A percentile compares a stretch with the other conserved stretches of the same genome.
Conservation (phyloP, 2,888 invertebrate genomes). For the Drosophila conformis region DNA sequence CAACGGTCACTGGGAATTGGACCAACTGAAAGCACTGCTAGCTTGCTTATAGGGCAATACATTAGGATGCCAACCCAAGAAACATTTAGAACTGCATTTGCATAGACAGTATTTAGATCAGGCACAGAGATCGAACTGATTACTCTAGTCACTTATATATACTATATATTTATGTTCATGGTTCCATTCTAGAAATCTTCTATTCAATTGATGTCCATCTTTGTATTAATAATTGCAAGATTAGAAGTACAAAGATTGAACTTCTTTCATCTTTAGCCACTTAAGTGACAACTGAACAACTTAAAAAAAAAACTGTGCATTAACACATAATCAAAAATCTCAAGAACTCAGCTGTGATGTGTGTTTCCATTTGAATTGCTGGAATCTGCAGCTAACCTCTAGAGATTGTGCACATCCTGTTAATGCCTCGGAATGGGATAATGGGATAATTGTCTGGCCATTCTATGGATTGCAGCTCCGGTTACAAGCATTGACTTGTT, state of each 20-base stretch:
- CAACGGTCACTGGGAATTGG: slow-evolving; percentile 14
- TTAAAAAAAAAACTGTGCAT: not conserved
- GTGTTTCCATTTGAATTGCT: not conserved
- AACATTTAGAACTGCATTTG: not conserved
- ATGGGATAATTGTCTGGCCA: slow-evolving; percentile 50
- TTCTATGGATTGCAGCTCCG: slow-evolving; percentile 58
- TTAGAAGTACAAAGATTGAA: not conserved
- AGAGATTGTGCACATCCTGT: slow-evolving; percentile 46
- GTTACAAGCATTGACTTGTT: slow-evolving; percentile 59
- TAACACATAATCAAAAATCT: not conserved
- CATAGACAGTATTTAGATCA: not conserved
- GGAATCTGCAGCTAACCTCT: slow-evolving; percentile 6
- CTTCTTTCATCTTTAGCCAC: not conserved
- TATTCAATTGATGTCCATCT: not conserved
- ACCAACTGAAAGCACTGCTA: slow-evolving; percentile 8
- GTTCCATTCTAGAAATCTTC: not conserved
- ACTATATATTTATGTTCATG: not conserved
- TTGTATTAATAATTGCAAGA: not conserved
- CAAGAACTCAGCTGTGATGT: not conserved
- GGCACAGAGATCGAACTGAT: not conserved
- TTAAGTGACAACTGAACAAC: not conserved
- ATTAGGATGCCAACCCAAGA: not conserved
- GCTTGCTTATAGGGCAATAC: not conserved
- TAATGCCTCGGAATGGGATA: slow-evolving; percentile 32
- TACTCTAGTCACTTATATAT: not conserved